A percentile compares a stretch with the other conserved stretches of the same genome.
phyloP scores from a whole-genome alignment of 2,888 invertebrate genomes.

The Dorcus hopei region DNA sequence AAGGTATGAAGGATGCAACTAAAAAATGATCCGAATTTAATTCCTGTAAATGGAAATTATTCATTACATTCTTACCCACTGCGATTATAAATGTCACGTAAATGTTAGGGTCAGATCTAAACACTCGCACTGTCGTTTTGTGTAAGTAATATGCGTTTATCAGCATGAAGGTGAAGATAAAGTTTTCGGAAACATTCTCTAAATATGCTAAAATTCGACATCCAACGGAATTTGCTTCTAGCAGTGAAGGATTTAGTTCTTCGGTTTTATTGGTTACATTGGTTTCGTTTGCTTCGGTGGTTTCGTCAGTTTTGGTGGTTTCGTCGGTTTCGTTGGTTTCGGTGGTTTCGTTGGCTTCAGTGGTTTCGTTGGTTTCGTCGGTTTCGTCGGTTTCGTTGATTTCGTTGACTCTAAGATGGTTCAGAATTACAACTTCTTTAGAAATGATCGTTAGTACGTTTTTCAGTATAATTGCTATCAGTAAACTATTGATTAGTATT shows the following conservation, averaged over 20 bases:
- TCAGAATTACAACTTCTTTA: constrained; percentile 57
- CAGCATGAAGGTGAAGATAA: constrained; percentile 68
- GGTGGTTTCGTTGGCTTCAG: too few species aligned
- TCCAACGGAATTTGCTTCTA: constrained; percentile 52
- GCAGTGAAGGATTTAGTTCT: constrained; percentile 31
- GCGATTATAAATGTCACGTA: constrained; percentile 51
- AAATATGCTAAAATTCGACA: constrained; percentile 57
- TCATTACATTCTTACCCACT: constrained; percentile 43
- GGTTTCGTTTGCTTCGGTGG: too few species aligned
- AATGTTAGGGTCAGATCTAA: constrained; percentile 57
- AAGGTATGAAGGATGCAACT: constrained; percentile 49
- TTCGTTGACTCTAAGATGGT: constrained; percentile 52
- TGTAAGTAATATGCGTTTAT: constrained; percentile 65
- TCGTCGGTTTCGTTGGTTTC: constrained; percentile 48
- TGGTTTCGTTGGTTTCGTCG: constrained; percentile 21
- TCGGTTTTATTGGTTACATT: too few species aligned
- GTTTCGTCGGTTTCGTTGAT: constrained; percentile 53
- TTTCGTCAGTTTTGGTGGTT: constrained; percentile 43
- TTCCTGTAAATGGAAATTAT: too few species aligned
- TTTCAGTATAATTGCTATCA: constrained; percentile 57
- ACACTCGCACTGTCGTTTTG: constrained; percentile 63
- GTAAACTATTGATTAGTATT: constrained; percentile 58
- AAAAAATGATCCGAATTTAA: neutral
- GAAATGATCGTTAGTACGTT: constrained; percentile 60
- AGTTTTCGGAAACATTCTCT: constrained; percentile 56